Base-by-base conservation (phyloP, 2,888 invertebrate species). In the Crossocerus cetratus region DNA sequence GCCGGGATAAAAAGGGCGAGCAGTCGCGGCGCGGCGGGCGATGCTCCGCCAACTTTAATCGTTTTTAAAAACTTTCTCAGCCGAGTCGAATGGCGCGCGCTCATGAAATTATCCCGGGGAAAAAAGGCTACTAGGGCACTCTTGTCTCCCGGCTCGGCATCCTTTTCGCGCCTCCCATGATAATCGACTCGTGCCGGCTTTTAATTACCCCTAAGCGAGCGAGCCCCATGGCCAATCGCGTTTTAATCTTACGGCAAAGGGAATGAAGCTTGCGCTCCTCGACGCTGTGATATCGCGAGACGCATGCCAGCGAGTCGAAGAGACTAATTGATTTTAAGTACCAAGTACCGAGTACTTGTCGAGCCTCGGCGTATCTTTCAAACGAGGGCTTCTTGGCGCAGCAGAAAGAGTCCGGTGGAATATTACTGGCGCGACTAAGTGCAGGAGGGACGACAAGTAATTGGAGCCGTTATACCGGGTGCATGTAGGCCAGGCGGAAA, bases 51-150 rank as follows among this genome's bases (percentile, higher is more conserved):
- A 60, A 78, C 64, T 78, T 78, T 72, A 78, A 78, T 74, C 78
- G 69, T 77, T 78, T 78, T 77, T 77, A 77, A 74, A 72, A 78
- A 77, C 71, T 77, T 59, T 69, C 69, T 65, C 45, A 49, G 65
- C 63, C 58, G 60, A 23, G 43, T 54, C 18, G 32, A 32, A 11
- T 32, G 32, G 32, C 22, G 32, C 20, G 42, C 32, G 61, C 73
- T 70, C 63, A 54, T 69, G 65, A 72, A 78, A 78, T 78, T 78
- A 77, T 77, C 65, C 69, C 42, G 54, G 32, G 11, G 32, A 18
- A 49, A 57, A 49, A 22, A 49, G 57, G 18, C 16, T 45, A 16
- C 22, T 22, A 21, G 54, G 59, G 64, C 68, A 76, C 64, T 58
- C 53, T 64, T 54, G 64, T 64, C 57, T 65, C 65, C 65, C 55